Conservation (phyloP, 2,797 vertebrate genomes). For the Ptychadena robeensis region DNA sequence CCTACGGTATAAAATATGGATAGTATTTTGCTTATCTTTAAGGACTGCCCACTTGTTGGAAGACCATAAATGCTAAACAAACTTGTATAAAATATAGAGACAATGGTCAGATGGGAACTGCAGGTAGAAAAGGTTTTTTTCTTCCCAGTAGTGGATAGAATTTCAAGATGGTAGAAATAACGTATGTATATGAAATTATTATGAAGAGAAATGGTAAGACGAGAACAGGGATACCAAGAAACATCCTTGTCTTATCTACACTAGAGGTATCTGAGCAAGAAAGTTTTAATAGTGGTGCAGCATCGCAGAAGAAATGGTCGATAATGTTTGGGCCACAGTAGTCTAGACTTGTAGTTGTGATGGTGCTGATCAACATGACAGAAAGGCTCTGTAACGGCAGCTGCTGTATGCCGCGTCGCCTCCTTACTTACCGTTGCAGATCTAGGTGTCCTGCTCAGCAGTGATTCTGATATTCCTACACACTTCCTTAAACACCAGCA, state of each 20-base stretch:
- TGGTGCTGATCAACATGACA: neutral
- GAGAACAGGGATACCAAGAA: neutral
- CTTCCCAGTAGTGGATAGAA: neutral
- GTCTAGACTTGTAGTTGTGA: neutral
- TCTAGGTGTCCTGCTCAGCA: no score
- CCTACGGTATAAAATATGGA: neutral
- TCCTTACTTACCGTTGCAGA: no score
- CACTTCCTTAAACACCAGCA: no score
- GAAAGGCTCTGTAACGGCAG: no score
- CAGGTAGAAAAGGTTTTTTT: neutral
- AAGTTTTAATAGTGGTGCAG: neutral
- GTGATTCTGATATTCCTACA: no score
- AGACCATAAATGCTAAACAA: neutral
- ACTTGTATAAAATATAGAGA: neutral
- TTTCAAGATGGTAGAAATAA: neutral
- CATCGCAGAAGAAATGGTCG: neutral
- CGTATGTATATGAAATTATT: neutral
- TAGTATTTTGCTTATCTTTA: neutral
- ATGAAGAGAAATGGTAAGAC: neutral
- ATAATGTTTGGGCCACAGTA: neutral
- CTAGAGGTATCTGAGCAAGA: neutral
- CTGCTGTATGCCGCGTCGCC: no score
- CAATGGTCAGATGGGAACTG: neutral
- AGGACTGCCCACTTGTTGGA: neutral
- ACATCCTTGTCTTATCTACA: neutral